phyloP scores from a whole-genome alignment of 2,888 invertebrate species.

The Habroteleia sp. region DNA sequence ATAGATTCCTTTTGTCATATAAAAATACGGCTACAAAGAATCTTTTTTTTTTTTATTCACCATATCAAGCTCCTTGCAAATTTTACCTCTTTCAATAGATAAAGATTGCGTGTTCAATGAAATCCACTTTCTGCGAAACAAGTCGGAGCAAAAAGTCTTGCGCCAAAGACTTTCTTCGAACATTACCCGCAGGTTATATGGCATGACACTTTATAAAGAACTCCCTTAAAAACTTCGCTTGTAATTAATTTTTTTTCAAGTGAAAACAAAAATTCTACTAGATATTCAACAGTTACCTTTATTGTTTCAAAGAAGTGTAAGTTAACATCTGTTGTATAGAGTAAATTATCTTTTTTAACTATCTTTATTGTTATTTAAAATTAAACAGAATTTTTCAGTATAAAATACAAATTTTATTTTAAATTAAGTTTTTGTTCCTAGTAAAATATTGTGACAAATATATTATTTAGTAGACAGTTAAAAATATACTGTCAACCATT shows the following conservation, averaged over 20 bases:
- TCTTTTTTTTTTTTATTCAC: slow-evolving; percentile 26
- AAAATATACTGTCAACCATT: too few species aligned
- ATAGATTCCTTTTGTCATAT: slow-evolving; percentile 7
- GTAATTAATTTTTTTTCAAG: slow-evolving; percentile 22
- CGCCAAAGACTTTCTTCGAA: slow-evolving; percentile 21
- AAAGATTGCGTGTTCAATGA: slow-evolving; percentile 28
- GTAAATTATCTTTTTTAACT: too few species aligned
- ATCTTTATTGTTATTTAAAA: too few species aligned
- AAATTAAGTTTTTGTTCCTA: too few species aligned
- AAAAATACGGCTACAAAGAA: slow-evolving; percentile 8
- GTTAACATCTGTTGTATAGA: too few species aligned
- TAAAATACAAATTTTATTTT: too few species aligned
- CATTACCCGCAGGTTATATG: slow-evolving; percentile 16
- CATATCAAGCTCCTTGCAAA: slow-evolving; percentile 19
- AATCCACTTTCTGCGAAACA: slow-evolving; percentile 30
- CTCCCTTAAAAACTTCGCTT: slow-evolving; percentile 2
- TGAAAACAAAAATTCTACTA: too few species aligned
- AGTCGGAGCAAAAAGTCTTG: slow-evolving; percentile 25
- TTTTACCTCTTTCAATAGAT: slow-evolving; percentile 42
- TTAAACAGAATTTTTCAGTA: too few species aligned
- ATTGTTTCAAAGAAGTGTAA: not conserved
- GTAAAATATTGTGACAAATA: too few species aligned
- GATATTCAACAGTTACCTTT: too few species aligned
- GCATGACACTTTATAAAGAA: slow-evolving; percentile 17
- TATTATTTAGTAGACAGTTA: too few species aligned